Evolutionary conservation across 1,140 invertebrate genomes (phyloP).

Genomic region (Luehdorfia chinensis): DNA sequence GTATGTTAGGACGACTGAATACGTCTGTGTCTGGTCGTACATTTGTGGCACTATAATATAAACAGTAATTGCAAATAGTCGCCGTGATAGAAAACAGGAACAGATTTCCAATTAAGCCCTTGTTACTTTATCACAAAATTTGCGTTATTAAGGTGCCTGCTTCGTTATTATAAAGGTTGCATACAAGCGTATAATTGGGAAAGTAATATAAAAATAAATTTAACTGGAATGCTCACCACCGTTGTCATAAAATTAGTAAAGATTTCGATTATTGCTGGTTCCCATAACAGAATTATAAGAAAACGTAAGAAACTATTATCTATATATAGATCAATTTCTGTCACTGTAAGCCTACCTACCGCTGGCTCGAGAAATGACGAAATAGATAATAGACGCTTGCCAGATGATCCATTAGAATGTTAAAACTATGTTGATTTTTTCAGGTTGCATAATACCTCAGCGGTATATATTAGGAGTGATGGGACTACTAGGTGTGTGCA

Average conservation of each 20-base stretch:
- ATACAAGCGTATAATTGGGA: constrained; percentile 1
- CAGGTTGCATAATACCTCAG: constrained; percentile 82
- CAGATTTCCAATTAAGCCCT: no score
- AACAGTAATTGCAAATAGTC: no score
- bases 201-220: no score
- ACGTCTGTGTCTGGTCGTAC: no score
- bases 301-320: no score
- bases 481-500: constrained; percentile 89
- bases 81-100: no score
- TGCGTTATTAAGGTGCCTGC: constrained; percentile 9
- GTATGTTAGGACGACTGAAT: no score
- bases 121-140: constrained; percentile 9
- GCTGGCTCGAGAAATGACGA: not conserved
- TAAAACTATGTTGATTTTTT: constrained; percentile 18
- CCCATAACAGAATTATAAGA: not conserved
- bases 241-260: no score
- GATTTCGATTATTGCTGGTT: not conserved
- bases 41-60: no score
- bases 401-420: not conserved
- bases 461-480: constrained; percentile 87
- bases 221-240: no score
- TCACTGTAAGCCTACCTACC: not conserved
- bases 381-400: not conserved
- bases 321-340: not conserved
- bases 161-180: constrained; percentile 7